Evolutionary conservation across 2,113 vertebrate genomes (phyloP).

Genomic region (Tyto alba): DNA sequence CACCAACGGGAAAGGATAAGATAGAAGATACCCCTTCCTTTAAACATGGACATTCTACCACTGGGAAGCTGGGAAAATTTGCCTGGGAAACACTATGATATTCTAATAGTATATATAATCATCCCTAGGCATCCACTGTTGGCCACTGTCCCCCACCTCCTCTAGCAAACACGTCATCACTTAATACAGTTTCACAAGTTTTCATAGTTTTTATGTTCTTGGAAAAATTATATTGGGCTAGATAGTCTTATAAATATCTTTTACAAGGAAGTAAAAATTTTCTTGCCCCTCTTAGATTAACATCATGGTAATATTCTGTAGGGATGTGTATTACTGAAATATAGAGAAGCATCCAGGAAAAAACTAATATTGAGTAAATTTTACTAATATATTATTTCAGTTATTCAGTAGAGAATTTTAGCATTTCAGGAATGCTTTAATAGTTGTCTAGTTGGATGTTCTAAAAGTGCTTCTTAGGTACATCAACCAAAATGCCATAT

Average conservation of each 20-base stretch:
- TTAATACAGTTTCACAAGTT: neutral
- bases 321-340: neutral
- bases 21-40: neutral
- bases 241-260: neutral
- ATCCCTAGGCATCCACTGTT: neutral
- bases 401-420: neutral
- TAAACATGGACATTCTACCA: neutral
- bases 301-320: neutral
- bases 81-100: neutral
- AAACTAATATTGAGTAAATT: neutral
- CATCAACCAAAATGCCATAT: neutral
- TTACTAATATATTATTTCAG: neutral
- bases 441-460: neutral
- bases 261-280: neutral
- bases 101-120: neutral
- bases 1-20: neutral
- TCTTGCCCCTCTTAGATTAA: neutral
- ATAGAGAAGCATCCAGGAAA: neutral
- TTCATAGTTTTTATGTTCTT: neutral
- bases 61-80: neutral
- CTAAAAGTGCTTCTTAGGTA: neutral
- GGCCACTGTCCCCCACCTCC: accelerated
- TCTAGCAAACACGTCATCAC: neutral
- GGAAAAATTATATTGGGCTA: neutral
- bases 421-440: neutral